Percentiles rank a stretch among this genome's conserved stretches.
Conservation (phyloP, 37 sponge, comb jelly and placozoan genomes). For the Eunapius fragilis region DNA sequence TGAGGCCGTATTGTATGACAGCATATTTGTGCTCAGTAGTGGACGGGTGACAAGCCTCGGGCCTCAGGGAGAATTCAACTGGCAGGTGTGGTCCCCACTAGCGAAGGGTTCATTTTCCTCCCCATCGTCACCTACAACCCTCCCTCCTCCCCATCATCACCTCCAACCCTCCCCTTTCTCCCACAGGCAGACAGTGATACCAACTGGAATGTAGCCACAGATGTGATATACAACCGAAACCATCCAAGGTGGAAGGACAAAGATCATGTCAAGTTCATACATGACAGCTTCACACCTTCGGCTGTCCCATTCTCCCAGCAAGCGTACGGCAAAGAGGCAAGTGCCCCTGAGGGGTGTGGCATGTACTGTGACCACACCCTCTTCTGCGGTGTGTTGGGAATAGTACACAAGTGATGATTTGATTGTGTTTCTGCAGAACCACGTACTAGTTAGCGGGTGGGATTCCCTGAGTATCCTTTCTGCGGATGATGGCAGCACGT, state of each 20-base stretch:
- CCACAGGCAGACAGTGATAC: slow-evolving; percentile 50
- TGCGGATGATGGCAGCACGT: slow-evolving; percentile 43
- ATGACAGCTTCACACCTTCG: slow-evolving; percentile 66
- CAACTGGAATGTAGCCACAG: slow-evolving; percentile 71
- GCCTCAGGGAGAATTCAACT: slow-evolving; percentile 91
- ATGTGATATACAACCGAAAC: slow-evolving; percentile 45
- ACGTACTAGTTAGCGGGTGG: slow-evolving; percentile 76
- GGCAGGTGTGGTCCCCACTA: slow-evolving; percentile 67
- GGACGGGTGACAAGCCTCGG: slow-evolving; percentile 91
- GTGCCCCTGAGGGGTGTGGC: neutral
- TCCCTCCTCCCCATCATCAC: neutral
- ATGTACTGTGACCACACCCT: neutral
- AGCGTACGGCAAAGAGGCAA: slow-evolving; percentile 44
- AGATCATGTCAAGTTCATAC: slow-evolving; percentile 29
- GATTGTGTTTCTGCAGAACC: slow-evolving; percentile 38
- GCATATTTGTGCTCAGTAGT: slow-evolving; percentile 82
- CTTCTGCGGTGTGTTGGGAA: neutral
- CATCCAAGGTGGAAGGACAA: slow-evolving; percentile 34
- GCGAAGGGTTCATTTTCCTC: neutral
- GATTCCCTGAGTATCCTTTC: slow-evolving; percentile 32
- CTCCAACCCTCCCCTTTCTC: slow-evolving; percentile 8
- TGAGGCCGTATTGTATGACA: slow-evolving; percentile 59
- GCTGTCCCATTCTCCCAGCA: slow-evolving; percentile 30
- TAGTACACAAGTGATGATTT: too few relatives aligned
- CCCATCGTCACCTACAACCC: neutral